These are phyloP conservation scores for Arctopsyche grandis DNA, from an alignment of 1,140 invertebrate species.

Conservation along the genomic window DNA sequence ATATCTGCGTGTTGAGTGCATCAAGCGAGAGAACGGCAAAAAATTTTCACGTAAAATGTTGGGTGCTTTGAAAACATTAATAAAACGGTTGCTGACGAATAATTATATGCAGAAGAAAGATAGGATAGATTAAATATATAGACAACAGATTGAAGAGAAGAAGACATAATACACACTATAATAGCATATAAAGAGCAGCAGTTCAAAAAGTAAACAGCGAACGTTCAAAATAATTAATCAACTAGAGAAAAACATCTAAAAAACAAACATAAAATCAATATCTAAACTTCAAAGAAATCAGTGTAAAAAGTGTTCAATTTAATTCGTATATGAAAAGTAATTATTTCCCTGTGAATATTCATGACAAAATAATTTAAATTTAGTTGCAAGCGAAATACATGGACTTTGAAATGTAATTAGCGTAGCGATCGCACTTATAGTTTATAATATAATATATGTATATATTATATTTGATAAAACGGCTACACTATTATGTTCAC, in stretches of 20 bases:
- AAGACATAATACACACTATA: background rate
- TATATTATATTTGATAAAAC: too few species aligned
- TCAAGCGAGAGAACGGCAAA: conserved; percentile 8
- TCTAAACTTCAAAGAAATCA: too few species aligned
- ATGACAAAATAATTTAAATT: background rate
- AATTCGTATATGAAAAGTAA: too few species aligned
- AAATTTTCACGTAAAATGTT: background rate
- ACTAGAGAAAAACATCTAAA: background rate
- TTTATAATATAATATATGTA: too few species aligned
- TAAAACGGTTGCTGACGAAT: background rate
- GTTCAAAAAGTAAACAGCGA: background rate
- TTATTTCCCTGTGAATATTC: too few species aligned
- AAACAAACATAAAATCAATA: too few species aligned
- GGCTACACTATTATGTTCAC: too few species aligned
- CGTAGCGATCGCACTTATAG: too few species aligned
- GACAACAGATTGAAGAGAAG: background rate
- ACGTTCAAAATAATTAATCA: background rate
- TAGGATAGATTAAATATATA: background rate
- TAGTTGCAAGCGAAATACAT: background rate
- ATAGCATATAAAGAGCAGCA: background rate
- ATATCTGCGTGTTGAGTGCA: conserved; percentile 30
- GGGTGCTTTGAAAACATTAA: background rate
- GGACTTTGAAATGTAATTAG: too few species aligned
- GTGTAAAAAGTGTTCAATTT: too few species aligned
- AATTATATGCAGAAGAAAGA: background rate